Evolutionary conservation across 1,140 invertebrate species (phyloP).

Genomic region (Ostrea edulis): DNA sequence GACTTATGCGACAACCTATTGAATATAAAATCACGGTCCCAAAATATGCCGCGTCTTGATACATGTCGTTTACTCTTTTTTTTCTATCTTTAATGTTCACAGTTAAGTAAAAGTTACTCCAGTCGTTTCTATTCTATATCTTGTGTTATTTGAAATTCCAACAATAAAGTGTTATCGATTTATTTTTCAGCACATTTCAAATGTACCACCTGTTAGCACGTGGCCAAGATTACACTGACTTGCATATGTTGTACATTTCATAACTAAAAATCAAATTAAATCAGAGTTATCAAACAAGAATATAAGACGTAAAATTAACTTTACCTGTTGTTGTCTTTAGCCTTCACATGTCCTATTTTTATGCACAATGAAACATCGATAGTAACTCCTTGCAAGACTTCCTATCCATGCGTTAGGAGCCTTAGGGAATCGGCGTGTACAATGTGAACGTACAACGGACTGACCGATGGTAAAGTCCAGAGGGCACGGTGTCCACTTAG

Average conservation of each 20-base stretch:
- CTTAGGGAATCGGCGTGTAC: slow-evolving; percentile 7
- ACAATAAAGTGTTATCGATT: background rate
- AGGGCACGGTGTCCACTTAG: slow-evolving; percentile 42
- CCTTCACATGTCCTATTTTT: background rate
- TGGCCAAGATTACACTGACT: background rate
- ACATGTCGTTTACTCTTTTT: background rate
- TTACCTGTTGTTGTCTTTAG: background rate
- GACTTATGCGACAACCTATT: slow-evolving; percentile 3
- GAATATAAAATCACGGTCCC: slow-evolving; percentile 1
- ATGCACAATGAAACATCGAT: slow-evolving; percentile 18
- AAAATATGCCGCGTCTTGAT: background rate
- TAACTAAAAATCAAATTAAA: slow-evolving; percentile 9
- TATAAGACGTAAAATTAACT: background rate
- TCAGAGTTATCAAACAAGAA: background rate
- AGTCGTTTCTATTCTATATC: background rate
- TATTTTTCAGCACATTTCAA: background rate
- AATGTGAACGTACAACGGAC: slow-evolving; percentile 23
- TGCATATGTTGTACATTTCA: background rate
- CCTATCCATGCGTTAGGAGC: background rate
- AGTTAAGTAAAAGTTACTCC: background rate
- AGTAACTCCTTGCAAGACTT: slow-evolving; percentile 18
- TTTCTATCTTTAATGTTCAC: background rate
- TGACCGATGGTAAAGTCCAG: slow-evolving; percentile 47
- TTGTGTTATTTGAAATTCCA: background rate
- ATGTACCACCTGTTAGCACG: background rate